Evolutionary conservation across 2,797 vertebrate genomes (phyloP), one percentile per base, ranked within the genome.

Genomic region (Cyclopterus lumpus): DNA sequence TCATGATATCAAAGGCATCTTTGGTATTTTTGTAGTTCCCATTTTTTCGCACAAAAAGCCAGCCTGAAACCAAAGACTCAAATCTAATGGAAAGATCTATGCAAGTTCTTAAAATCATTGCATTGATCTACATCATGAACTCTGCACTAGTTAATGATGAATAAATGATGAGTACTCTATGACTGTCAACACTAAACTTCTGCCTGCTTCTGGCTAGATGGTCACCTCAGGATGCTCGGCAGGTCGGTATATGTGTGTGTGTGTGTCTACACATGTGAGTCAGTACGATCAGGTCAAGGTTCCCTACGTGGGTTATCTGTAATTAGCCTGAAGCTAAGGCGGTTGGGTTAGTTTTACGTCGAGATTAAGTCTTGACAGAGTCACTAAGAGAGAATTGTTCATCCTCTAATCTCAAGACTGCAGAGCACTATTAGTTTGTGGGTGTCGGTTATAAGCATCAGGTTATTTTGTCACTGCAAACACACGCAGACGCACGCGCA

Each of bases 221-320:
- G 28, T 61, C 66, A 57, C 46, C 1, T 40, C 16, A 54, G 11
- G 5, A 49, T 44, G 12, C 3, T 54, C 24, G 8, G 4, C 44
- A 48, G n/a, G n/a, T 61, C 59, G 11, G 20, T 16, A 20, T 20
- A 20, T 48, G 46, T 57, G n/a, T 67, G 67, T 59, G 20, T 58
- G 20, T 16, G 20, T n/a, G 9, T 48, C 3, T 16, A 18, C 42
- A 38, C 36, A 38, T 11, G 48, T 10, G 48, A 24, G 51, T 54
- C 51, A 54, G 22, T 28, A 54, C 5, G 51, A 28, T 54, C 51
- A 54, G 24, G 24, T 54, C 51, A 54, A 28, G 24, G 82, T 86
- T 85, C 48, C 63, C 49, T 75, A 81, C 78, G 20, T 81, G 59
- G 75, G 75, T 79, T 73, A 84, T 86, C 84, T 90, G 71, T 75